Evolutionary conservation across 2,888 invertebrate species (phyloP).

Genomic region (Portevinia maculata): DNA sequence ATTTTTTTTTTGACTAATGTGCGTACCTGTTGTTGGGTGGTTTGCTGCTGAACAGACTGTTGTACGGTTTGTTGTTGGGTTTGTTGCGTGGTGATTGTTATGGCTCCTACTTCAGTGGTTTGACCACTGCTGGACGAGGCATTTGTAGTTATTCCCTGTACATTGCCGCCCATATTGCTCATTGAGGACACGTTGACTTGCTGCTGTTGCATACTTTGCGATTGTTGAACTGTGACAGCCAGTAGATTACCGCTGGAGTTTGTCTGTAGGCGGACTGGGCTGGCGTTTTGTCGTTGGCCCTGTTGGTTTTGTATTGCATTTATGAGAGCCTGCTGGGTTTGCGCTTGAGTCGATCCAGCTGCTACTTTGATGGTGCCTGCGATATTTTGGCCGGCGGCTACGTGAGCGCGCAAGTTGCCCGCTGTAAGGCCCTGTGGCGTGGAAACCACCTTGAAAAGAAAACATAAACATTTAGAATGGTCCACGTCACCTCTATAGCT

Average conservation of each 20-base stretch:
- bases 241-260: slow-evolving; percentile 84
- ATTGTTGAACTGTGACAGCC: slow-evolving; percentile 85
- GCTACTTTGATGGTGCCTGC: slow-evolving; percentile 84
- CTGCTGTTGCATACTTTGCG: slow-evolving; percentile 77
- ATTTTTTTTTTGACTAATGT: slow-evolving; percentile 83
- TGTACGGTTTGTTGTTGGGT: slow-evolving; percentile 72
- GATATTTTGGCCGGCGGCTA: slow-evolving; percentile 81
- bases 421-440: slow-evolving; percentile 83
- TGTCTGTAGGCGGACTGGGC: slow-evolving; percentile 86
- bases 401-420: slow-evolving; percentile 84
- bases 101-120: slow-evolving; percentile 78
- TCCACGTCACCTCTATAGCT: background rate
- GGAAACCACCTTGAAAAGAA: slow-evolving; percentile 83
- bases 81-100: slow-evolving; percentile 79
- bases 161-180: slow-evolving; percentile 61
- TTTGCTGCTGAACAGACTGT: slow-evolving; percentile 71
- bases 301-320: slow-evolving; percentile 84
- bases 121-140: slow-evolving; percentile 75
- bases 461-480: slow-evolving; percentile 1
- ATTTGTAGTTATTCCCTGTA: slow-evolving; percentile 55
- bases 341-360: slow-evolving; percentile 80
- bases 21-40: slow-evolving; percentile 82
- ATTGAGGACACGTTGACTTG: slow-evolving; percentile 68
- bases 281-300: slow-evolving; percentile 84
- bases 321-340: slow-evolving; percentile 84